These are phyloP conservation scores for Phenacoccus solenopsis DNA, from an alignment of 1,140 invertebrate species.

Conservation along the genomic window DNA sequence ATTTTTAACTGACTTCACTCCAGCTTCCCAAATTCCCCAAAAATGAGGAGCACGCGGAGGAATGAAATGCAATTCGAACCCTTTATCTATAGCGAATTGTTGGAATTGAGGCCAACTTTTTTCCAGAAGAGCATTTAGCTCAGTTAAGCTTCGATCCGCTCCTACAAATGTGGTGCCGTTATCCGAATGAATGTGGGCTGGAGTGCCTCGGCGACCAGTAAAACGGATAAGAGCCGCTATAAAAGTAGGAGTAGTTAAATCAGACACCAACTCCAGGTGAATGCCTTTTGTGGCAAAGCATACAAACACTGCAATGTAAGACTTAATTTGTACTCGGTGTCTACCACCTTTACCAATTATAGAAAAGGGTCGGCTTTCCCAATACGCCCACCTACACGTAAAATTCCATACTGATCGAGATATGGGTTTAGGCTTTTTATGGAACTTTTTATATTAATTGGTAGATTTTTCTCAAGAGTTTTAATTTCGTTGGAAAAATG, in stretches of 20 bases:
- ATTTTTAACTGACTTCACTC: constrained; percentile 30
- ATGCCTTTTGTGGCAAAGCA: constrained; percentile 30
- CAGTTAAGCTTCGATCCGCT: constrained; percentile 25
- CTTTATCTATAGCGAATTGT: not conserved
- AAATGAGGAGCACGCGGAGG: constrained; percentile 28
- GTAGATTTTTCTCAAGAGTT: too few relatives aligned
- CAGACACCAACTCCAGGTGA: constrained; percentile 31
- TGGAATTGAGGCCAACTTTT: too few relatives aligned
- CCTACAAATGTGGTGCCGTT: constrained; percentile 33
- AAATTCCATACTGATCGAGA: too few relatives aligned
- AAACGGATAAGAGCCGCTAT: constrained; percentile 30
- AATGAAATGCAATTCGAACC: constrained; percentile 28
- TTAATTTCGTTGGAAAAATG: too few relatives aligned
- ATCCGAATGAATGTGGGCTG: constrained; percentile 29
- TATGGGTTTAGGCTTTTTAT: too few relatives aligned
- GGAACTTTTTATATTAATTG: too few relatives aligned
- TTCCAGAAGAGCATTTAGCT: constrained; percentile 19
- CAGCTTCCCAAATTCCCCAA: constrained; percentile 31
- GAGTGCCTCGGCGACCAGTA: constrained; percentile 27
- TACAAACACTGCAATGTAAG: constrained; percentile 28
- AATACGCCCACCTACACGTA: too few relatives aligned
- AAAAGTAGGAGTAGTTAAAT: constrained; percentile 29
- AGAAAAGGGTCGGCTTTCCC: not conserved
- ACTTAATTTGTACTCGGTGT: too few relatives aligned
- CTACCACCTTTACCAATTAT: too few relatives aligned